Evolutionary conservation across 64 coral and sea anemone species (phyloP).

Genomic region (Porites australiensis): DNA sequence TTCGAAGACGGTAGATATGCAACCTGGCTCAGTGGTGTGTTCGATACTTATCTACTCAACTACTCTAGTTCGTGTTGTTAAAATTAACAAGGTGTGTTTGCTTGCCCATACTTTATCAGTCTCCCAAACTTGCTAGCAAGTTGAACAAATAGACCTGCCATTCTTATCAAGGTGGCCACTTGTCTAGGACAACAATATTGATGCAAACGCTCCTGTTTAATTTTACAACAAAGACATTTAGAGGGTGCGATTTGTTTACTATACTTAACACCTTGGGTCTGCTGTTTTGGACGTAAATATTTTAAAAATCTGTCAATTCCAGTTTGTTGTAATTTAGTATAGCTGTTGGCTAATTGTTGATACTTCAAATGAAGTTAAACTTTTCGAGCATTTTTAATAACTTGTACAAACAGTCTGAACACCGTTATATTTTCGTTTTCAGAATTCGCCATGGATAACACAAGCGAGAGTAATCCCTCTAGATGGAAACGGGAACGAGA

Average conservation of each 20-base stretch:
- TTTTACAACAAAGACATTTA: background rate
- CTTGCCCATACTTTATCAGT: background rate
- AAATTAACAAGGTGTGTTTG: background rate
- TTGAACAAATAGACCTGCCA: background rate
- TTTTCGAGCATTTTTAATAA: background rate
- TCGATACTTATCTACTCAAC: background rate
- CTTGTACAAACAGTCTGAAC: background rate
- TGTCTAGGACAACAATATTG: background rate
- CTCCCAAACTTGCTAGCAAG: background rate
- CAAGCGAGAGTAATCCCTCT: background rate
- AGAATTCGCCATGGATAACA: constrained; percentile 69
- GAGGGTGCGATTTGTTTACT: background rate
- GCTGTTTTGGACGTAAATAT: background rate
- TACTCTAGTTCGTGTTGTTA: background rate
- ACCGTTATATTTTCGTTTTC: background rate
- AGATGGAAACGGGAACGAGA: constrained; percentile 87
- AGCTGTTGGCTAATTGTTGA: background rate
- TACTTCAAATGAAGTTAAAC: background rate
- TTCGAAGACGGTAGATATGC: background rate
- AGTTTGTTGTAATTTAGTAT: background rate
- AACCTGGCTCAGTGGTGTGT: background rate
- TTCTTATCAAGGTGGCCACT: background rate
- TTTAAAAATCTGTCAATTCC: background rate
- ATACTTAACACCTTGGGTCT: background rate
- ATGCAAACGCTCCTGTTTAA: background rate